Evolutionary conservation across 1,140 invertebrate species (phyloP).

Genomic region (Lerema accius): DNA sequence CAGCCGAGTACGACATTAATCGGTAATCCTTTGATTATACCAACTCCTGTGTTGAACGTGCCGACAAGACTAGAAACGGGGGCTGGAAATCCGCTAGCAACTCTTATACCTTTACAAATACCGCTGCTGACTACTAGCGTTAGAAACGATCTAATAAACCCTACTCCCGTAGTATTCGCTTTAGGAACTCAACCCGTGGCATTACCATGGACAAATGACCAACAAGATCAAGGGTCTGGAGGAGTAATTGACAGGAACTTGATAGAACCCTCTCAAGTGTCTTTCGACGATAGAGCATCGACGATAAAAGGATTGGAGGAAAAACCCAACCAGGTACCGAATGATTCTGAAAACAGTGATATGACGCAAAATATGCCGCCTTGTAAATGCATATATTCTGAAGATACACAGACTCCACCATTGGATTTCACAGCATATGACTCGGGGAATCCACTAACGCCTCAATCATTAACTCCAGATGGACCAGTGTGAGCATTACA

Average conservation of each 20-base stretch:
- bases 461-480: background rate
- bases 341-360: background rate
- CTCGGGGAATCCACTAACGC: background rate
- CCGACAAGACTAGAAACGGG: background rate
- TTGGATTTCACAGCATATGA: background rate
- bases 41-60: background rate
- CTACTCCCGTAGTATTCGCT: too few relatives aligned
- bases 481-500: background rate
- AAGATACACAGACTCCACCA: background rate
- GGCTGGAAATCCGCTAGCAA: background rate
- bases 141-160: too few relatives aligned
- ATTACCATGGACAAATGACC: too few relatives aligned
- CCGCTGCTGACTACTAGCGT: too few relatives aligned
- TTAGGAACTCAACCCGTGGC: too few relatives aligned
- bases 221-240: too few relatives aligned
- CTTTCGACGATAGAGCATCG: background rate
- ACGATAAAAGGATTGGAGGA: background rate
- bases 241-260: background rate
- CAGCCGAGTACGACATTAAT: background rate
- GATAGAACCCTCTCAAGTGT: constrained; percentile 9
- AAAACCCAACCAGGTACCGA: background rate
- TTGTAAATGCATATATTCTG: constrained; percentile 9
- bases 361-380: background rate
- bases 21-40: background rate
- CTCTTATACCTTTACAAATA: too few relatives aligned